phyloP scores from a whole-genome alignment of 2,797 vertebrate species.

The Rhadinocentrus ornatus region DNA sequence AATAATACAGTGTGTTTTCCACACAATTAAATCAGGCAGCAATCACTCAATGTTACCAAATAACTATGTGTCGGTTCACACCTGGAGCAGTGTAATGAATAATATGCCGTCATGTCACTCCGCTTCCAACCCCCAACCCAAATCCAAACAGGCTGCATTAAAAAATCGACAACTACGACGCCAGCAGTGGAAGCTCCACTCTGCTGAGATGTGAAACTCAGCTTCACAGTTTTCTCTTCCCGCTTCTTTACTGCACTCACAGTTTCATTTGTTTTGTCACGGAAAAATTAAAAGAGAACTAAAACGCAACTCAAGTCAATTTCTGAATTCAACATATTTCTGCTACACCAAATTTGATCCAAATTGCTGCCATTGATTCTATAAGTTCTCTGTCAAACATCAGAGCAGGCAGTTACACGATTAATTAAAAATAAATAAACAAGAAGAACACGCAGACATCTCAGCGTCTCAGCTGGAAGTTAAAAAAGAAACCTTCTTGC shows the following conservation, averaged over 20 bases:
- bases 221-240: constrained; percentile 36
- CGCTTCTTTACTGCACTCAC: constrained; percentile 21
- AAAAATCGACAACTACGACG: constrained; percentile 43
- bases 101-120: constrained; percentile 47
- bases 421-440: no score
- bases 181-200: constrained; percentile 10
- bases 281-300: not conserved
- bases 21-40: constrained; percentile 82
- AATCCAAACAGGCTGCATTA: constrained; percentile 34
- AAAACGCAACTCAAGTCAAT: not conserved
- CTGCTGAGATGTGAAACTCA: constrained; percentile 27
- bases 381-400: no score
- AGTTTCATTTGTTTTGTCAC: constrained; percentile 32
- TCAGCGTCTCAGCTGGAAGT: no score
- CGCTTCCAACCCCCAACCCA: not conserved
- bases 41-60: constrained; percentile 86
- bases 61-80: constrained; percentile 82
- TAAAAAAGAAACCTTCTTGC: no score
- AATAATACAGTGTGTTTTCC: constrained; percentile 84
- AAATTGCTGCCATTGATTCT: not conserved
- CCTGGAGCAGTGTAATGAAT: constrained; percentile 65
- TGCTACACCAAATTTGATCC: not conserved
- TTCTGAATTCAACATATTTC: not conserved
- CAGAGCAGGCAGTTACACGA: no score
- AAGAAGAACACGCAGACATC: no score